Percentiles rank a stretch among this genome's conserved stretches.
Evolutionary conservation across 1,140 invertebrate genomes (phyloP).

Genomic region (Mercenaria mercenaria): DNA sequence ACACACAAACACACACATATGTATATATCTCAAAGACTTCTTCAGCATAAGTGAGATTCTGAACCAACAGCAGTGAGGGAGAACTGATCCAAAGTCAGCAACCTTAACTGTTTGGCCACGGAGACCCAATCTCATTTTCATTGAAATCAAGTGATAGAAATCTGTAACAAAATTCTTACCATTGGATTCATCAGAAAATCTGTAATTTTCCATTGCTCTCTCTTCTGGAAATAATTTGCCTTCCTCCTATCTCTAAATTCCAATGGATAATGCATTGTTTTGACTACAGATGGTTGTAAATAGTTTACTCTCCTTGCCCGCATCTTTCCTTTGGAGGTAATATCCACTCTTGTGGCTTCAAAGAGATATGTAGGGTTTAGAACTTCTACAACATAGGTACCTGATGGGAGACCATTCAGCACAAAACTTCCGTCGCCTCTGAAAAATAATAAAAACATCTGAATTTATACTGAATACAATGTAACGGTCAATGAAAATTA

Average conservation of each 20-base stretch:
- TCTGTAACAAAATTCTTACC: too few species aligned
- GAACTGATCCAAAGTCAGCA: too few species aligned
- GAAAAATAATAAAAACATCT: conserved; percentile 57
- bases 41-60: too few species aligned
- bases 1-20: too few species aligned
- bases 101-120: too few species aligned
- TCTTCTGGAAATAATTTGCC: conserved; percentile 95
- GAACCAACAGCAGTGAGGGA: too few species aligned
- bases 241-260: conserved; percentile 93
- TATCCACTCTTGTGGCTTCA: conserved; percentile 84
- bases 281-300: conserved; percentile 93
- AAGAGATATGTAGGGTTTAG: conserved; percentile 92
- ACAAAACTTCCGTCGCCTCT: conserved; percentile 94
- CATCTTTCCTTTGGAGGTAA: conserved; percentile 92
- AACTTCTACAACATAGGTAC: conserved; percentile 98
- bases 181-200: conserved; percentile 99
- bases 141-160: too few species aligned
- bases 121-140: too few species aligned
- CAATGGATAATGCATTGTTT: conserved; percentile 93
- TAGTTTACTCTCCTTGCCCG: conserved; percentile 97
- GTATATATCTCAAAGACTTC: too few species aligned
- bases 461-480: too few species aligned
- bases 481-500: too few species aligned
- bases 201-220: conserved; percentile 97
- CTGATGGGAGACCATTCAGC: conserved; percentile 95